These are phyloP conservation scores for Gnatocerus cornutus DNA, from an alignment of 2,888 invertebrate genomes.

Conservation along the genomic window DNA sequence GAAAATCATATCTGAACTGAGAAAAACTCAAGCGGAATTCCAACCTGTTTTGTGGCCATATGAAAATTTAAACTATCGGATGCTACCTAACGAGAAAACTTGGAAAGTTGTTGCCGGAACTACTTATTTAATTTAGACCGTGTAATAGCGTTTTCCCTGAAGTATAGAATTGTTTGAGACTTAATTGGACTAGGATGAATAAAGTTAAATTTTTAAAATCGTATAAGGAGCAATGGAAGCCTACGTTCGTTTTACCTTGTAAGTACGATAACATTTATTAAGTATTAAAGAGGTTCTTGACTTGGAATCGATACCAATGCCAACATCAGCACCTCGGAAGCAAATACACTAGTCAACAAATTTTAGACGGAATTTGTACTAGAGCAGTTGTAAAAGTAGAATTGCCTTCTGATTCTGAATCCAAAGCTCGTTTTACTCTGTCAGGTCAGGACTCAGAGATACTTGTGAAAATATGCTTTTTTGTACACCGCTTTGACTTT, in stretches of 20 bases:
- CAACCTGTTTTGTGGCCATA: too few species aligned
- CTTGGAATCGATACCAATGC: conserved; percentile 12
- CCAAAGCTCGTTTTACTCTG: too few species aligned
- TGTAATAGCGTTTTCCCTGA: conserved; percentile 17
- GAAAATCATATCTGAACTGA: too few species aligned
- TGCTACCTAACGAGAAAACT: conserved; percentile 8
- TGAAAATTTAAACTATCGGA: too few species aligned
- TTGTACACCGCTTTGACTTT: too few species aligned
- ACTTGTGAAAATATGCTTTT: too few species aligned
- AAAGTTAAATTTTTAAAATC: neutral
- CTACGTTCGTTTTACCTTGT: conserved; percentile 10
- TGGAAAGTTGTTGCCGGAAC: conserved; percentile 21
- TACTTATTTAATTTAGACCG: conserved; percentile 25
- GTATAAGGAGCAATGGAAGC: neutral
- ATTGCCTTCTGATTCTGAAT: too few species aligned
- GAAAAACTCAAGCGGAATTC: too few species aligned
- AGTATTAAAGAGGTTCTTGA: conserved; percentile 29
- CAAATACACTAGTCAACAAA: neutral
- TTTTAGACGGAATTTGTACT: too few species aligned
- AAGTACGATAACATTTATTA: conserved; percentile 9
- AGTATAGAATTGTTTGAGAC: conserved; percentile 25
- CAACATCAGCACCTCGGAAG: neutral
- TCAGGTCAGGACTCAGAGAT: too few species aligned
- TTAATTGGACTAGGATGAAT: conserved; percentile 27
- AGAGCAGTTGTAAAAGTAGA: too few species aligned